Percentiles rank a stretch among this genome's conserved stretches.
phyloP scores from a whole-genome alignment of 2,888 invertebrate genomes.

The Strigamia crassipes region DNA sequence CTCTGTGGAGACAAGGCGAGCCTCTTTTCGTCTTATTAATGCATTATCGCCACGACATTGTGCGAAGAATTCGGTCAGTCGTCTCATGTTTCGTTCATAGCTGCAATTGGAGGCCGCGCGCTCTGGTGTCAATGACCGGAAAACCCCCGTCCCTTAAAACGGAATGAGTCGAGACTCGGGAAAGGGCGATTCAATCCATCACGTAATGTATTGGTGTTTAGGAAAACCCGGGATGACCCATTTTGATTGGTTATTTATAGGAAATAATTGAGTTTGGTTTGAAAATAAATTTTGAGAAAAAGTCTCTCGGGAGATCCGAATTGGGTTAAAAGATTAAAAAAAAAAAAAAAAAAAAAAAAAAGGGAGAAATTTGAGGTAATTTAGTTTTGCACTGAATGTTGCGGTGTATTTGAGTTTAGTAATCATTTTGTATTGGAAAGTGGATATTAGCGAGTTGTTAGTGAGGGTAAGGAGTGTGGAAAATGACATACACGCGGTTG shows the following conservation, averaged over 20 bases:
- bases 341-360: too few relatives aligned
- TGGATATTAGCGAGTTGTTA: not conserved
- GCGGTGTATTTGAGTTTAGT: not conserved
- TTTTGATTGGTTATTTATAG: not conserved
- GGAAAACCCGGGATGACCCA: not conserved
- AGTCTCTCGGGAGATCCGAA: not conserved
- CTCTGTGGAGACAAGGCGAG: not conserved
- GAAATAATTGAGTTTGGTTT: not conserved
- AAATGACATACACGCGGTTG: not conserved
- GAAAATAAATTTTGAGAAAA: not conserved
- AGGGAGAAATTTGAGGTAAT: not conserved
- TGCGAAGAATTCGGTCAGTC: not conserved
- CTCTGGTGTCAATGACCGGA: constrained; percentile 39
- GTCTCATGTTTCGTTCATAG: not conserved
- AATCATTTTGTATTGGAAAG: not conserved
- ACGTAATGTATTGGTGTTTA: not conserved
- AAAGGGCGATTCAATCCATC: not conserved
- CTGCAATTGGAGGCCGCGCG: constrained; percentile 20
- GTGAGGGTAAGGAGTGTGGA: not conserved
- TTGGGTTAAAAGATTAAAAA: not conserved
- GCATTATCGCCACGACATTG: not conserved
- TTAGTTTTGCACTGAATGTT: not conserved
- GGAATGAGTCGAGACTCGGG: not conserved
- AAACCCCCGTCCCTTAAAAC: constrained; percentile 25
- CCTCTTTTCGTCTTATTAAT: not conserved